Evolutionary conservation across 1,140 invertebrate genomes (phyloP), one percentile per base, ranked within the genome.

Genomic region (Nephila pilipes): DNA sequence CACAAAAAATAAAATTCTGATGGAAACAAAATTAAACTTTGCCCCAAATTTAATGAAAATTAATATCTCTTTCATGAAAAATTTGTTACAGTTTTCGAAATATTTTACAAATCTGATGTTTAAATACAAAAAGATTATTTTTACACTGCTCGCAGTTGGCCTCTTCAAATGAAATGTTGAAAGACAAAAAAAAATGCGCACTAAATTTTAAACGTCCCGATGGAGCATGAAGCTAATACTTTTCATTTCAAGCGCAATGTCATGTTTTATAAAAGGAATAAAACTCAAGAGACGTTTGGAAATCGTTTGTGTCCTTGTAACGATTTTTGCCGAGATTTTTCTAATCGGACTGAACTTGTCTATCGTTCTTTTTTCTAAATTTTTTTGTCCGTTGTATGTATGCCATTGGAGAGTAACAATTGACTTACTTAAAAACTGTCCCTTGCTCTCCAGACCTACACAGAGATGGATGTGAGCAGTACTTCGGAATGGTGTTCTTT

Each of bases 401-500:
- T 75, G 69, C 29, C 69, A 36, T 32, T 75, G 69, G 29, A 75
- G 29, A 75, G 69, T 36, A 75, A 75, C 69, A 75, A 75, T 75
- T 75, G 69, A 75, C 69, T 75, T 75, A 75, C 69, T 75, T 75
- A 36, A 16, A 36, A 75, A 75, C 69, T 75, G 16, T 75, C 69
- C 18, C 29, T 75, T 75, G 29, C 69, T 32, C 69, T 65, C 32
- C 29, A 75, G 29, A 32, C 69, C 32, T 75, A 75, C 69, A 29
- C 29, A 18, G 36, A 91, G 89, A 91, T 63, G 79, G 57, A 91
- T 91, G 89, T 3, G 55, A 81, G 79, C 54, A 1, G 89, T 46
- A 65, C 90, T 55, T 69, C 32, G 36, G 81, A 92, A 92, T 85
- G 90, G 32, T 92, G 90, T 92, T 80, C 60, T 92, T 85, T 92